Conservation (phyloP, 2,113 vertebrate genomes). For the Oreotrochilus melanogaster region DNA sequence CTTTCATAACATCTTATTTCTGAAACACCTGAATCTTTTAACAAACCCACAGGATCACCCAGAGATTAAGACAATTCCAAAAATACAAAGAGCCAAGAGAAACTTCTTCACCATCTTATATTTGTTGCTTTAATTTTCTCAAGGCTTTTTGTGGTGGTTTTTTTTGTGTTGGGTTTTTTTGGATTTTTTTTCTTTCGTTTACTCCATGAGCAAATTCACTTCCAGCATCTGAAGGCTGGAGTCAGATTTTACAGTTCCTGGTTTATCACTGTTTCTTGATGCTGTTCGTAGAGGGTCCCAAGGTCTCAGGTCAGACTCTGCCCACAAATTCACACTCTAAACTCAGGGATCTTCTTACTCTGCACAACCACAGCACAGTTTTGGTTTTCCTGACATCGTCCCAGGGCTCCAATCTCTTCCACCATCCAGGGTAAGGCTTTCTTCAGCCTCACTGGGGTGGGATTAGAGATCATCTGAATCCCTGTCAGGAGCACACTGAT, state of each 20-base stretch:
- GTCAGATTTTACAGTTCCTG: not conserved
- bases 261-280: not conserved
- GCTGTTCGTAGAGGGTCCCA: not conserved
- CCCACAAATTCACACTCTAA: not conserved
- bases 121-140: slow-evolving; percentile 39
- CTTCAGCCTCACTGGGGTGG: not conserved
- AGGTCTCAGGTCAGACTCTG: not conserved
- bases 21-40: not conserved
- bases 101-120: slow-evolving; percentile 1
- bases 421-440: not conserved
- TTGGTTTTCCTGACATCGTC: not conserved
- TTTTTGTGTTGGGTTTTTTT: too few species aligned
- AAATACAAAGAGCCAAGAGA: not conserved
- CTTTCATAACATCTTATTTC: not conserved
- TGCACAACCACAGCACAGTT: not conserved
- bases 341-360: not conserved
- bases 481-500: not conserved
- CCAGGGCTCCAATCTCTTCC: not conserved
- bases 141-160: not conserved
- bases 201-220: not conserved
- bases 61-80: slow-evolving; percentile 18
- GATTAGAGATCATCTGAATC: not conserved
- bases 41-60: not conserved
- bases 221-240: not conserved
- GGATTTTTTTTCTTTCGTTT: not conserved